Conservation (phyloP, 2,113 vertebrate genomes). For the Brachirus orientalis region DNA sequence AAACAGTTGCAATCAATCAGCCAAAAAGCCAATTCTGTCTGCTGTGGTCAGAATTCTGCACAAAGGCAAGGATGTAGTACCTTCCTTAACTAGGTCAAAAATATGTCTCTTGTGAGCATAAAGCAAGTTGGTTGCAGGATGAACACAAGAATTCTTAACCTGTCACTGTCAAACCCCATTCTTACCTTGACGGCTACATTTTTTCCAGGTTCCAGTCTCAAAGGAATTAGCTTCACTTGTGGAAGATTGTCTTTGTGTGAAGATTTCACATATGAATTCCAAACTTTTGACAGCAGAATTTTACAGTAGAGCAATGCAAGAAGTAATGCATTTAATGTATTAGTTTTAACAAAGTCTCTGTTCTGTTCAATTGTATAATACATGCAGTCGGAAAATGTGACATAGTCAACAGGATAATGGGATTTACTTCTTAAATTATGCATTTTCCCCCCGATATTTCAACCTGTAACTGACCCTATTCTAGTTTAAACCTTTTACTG, state of each 20-base stretch:
- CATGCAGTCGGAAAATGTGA: neutral
- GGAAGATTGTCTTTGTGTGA: constrained; percentile 24
- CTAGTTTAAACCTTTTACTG: neutral
- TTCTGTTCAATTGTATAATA: neutral
- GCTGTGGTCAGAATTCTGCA: constrained; percentile 16
- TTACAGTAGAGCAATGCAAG: neutral
- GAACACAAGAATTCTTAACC: constrained; percentile 39
- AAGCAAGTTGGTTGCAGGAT: constrained; percentile 46
- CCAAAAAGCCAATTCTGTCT: constrained; percentile 10
- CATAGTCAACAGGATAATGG: constrained; percentile 6
- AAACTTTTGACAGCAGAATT: constrained; percentile 40
- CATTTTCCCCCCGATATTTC: neutral
- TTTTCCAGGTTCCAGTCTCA: constrained; percentile 27
- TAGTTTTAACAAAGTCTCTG: neutral
- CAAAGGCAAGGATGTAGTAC: constrained; percentile 1
- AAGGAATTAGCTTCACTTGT: constrained; percentile 21
- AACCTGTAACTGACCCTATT: neutral
- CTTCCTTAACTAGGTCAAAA: constrained; percentile 62
- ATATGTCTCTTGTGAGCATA: constrained; percentile 48
- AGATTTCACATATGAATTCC: constrained; percentile 55
- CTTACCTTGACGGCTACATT: constrained; percentile 39
- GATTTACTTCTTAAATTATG: neutral
- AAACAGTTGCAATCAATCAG: too few relatives aligned
- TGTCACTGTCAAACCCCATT: constrained; percentile 58
- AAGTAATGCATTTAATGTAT: neutral